Base-by-base conservation (phyloP, 2,888 invertebrate species). In the Drosophila hawaiiensis region DNA sequence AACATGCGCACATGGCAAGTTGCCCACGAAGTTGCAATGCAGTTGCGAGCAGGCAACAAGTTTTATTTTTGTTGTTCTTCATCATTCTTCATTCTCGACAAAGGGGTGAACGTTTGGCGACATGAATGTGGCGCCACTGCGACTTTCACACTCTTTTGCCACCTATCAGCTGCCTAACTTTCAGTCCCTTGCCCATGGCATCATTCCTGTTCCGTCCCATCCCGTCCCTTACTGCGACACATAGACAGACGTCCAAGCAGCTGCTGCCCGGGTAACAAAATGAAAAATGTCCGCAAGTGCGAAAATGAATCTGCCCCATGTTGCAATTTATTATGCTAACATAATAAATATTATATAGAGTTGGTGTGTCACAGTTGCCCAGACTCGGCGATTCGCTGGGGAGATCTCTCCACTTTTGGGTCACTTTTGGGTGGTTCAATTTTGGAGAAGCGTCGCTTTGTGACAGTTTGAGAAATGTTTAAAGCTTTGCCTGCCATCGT, bases 251-350 rank as follows among this genome's bases (percentile, higher is more conserved):
- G 82, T 82, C 73, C 84, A 58, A 84, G 80, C 82, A 87, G 85
- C 84, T 83, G 86, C 82, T 76, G 67, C 67, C 28, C 65, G 76
- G 76, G 73, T 63, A 80, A 68, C 84, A 73, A 82, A 82, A 84
- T 90, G 90, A 89, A 89, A 90, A 90, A 90, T 90, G 89, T 86
- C 83, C 83, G 78, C 89, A 86, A 90, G 90, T 89, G 90, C 83
- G 89, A 90, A 89, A 84, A 87, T 84, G 89, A 87, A 87, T 87
- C 87, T 85, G 89, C 85, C 85, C 85, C 85, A 87, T 88, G 90
- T 86, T 83, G 88, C 86, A 89, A 89, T 89, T 90, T 89, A 90
- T 90, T 90, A 88, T 90, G 90, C 84, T 86, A 84, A 89, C 90
- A 89, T 89, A 90, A 90, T 90, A 90, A 90, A 90, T 88, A 88